phyloP scores from a whole-genome alignment of 2,888 invertebrate genomes.

The Deladenus siricidicola region DNA sequence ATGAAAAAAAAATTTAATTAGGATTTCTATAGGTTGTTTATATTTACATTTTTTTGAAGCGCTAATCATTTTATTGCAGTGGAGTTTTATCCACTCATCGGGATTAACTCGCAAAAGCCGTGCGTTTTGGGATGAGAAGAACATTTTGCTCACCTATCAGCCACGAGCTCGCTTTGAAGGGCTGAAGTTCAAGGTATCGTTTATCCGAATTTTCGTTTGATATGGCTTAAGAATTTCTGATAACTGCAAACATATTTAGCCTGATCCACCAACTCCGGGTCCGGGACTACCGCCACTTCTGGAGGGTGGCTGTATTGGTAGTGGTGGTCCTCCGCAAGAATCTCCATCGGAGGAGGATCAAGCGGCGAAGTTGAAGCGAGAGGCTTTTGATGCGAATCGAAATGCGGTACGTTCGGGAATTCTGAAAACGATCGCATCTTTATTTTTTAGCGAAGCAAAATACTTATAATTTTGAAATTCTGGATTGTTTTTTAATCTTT shows the following conservation, averaged over 20 bases:
- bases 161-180: conserved; percentile 9
- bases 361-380: neutral
- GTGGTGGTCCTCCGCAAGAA: neutral
- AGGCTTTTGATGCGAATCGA: neutral
- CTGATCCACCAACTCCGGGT: conserved; percentile 10
- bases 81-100: conserved; percentile 1
- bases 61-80: no score
- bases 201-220: no score
- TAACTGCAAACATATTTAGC: conserved; percentile 1
- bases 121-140: conserved; percentile 8
- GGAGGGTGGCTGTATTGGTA: neutral
- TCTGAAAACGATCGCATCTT: no score
- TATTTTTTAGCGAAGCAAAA: no score
- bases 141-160: conserved; percentile 6
- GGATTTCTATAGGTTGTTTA: neutral
- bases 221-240: no score
- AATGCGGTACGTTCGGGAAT: no score
- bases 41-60: neutral
- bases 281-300: neutral
- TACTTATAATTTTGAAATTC: no score
- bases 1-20: neutral
- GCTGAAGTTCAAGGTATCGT: conserved; percentile 2
- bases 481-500: no score
- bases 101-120: conserved; percentile 5
- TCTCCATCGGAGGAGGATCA: neutral